Evolutionary conservation across 1,140 invertebrate species (phyloP).

Genomic region (Chlorops oryzae): DNA sequence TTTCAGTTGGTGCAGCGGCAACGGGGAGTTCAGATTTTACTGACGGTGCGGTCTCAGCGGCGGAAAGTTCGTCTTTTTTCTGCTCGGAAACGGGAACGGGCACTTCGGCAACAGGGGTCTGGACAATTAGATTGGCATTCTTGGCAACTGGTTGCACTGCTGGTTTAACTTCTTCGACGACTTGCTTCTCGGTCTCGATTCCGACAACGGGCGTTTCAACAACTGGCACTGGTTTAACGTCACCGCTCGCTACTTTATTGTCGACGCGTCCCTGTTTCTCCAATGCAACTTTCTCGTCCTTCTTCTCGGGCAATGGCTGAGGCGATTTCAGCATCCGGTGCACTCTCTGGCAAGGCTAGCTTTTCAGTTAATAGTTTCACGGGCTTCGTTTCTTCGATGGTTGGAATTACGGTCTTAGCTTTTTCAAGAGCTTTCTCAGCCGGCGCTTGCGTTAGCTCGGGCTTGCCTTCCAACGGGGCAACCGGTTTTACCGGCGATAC

Average conservation of each 20-base stretch:
- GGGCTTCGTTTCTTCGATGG: constrained; percentile 16
- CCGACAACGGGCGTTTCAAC: constrained; percentile 21
- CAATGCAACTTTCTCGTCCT: constrained; percentile 18
- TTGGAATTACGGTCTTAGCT: constrained; percentile 1
- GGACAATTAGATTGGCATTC: constrained; percentile 5
- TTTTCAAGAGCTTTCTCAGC: constrained; percentile 7
- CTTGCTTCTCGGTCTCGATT: constrained; percentile 23
- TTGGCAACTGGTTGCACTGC: not conserved
- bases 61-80: constrained; percentile 10
- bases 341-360: constrained; percentile 3
- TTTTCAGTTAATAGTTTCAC: constrained; percentile 9
- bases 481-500: constrained; percentile 28
- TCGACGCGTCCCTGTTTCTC: constrained; percentile 29
- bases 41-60: constrained; percentile 15
- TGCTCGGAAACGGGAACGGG: constrained; percentile 8
- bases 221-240: constrained; percentile 24
- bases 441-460: constrained; percentile 13
- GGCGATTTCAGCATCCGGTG: constrained; percentile 11
- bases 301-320: constrained; percentile 8
- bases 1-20: constrained; percentile 3
- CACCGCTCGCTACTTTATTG: constrained; percentile 21
- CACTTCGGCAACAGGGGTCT: constrained; percentile 10
- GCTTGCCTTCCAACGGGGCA: constrained; percentile 21
- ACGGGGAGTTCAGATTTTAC: constrained; percentile 19
- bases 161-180: constrained; percentile 25